Percentiles rank a stretch among this genome's conserved stretches.
Conservation (phyloP, 2,797 vertebrate species). For the Alosa sapidissima region DNA sequence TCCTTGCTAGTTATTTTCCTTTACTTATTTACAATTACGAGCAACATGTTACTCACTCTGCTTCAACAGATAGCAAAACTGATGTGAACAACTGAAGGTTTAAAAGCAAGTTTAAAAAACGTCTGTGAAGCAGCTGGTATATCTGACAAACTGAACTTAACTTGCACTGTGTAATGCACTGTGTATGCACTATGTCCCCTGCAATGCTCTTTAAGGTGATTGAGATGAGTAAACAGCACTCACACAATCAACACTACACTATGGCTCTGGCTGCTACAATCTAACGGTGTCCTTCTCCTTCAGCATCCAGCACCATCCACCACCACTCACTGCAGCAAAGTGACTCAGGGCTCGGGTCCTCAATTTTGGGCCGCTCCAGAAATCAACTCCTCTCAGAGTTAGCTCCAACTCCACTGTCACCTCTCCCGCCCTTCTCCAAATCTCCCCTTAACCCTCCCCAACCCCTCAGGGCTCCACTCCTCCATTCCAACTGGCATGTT, state of each 20-base stretch:
- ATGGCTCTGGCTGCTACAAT: too few species aligned
- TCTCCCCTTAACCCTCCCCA: constrained; percentile 1
- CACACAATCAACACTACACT: neutral
- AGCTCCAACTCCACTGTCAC: neutral
- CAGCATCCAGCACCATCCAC: neutral
- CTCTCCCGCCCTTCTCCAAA: neutral
- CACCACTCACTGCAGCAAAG: neutral
- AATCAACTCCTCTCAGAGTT: neutral
- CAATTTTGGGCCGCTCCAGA: neutral
- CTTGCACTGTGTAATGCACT: neutral
- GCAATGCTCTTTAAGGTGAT: neutral
- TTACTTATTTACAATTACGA: neutral
- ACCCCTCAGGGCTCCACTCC: neutral
- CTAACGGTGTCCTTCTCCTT: too few species aligned
- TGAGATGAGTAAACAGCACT: neutral
- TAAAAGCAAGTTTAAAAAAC: neutral
- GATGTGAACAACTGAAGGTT: neutral
- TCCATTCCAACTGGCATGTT: neutral
- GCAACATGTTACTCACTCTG: neutral
- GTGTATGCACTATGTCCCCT: neutral
- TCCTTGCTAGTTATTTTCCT: too few species aligned
- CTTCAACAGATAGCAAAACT: neutral
- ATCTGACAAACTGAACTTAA: neutral
- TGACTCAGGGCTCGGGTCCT: neutral
- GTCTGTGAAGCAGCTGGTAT: neutral